Conservation (phyloP, 2,888 invertebrate species). For the Julus scandinavius region DNA sequence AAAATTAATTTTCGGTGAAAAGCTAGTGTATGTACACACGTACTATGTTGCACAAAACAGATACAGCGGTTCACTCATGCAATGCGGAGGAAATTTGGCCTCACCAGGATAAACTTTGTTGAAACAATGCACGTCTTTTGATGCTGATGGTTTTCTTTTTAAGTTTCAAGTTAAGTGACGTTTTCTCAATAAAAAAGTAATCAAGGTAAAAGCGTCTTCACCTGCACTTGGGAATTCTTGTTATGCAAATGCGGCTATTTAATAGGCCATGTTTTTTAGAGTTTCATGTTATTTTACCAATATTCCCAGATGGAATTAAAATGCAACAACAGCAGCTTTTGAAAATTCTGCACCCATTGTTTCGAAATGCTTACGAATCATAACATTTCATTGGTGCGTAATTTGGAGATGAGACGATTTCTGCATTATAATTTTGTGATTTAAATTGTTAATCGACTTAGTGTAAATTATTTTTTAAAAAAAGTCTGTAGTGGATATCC, state of each 20-base stretch:
- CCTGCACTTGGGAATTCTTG: not conserved
- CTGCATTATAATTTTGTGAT: not conserved
- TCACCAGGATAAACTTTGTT: not conserved
- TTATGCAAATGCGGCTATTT: not conserved
- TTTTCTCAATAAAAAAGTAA: constrained; percentile 21
- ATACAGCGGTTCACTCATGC: not conserved
- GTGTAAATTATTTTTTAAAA: no score
- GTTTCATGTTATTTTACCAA: not conserved
- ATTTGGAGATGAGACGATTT: not conserved
- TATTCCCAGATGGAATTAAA: constrained; percentile 1
- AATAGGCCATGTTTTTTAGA: not conserved
- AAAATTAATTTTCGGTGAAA: not conserved
- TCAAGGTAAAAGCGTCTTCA: constrained; percentile 30
- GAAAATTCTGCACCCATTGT: not conserved
- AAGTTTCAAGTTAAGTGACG: not conserved
- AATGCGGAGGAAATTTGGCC: not conserved
- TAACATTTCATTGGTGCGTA: not conserved
- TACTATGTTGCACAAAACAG: not conserved
- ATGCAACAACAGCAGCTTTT: not conserved
- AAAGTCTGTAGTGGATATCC: not conserved
- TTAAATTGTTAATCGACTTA: no score
- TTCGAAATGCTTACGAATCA: not conserved
- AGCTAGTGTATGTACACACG: not conserved
- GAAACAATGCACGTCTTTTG: constrained; percentile 31
- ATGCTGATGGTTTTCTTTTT: not conserved